Evolutionary conservation across 2,797 vertebrate species (phyloP), one percentile per base, ranked within the genome.

Genomic region (Aerospiza tachiro): DNA sequence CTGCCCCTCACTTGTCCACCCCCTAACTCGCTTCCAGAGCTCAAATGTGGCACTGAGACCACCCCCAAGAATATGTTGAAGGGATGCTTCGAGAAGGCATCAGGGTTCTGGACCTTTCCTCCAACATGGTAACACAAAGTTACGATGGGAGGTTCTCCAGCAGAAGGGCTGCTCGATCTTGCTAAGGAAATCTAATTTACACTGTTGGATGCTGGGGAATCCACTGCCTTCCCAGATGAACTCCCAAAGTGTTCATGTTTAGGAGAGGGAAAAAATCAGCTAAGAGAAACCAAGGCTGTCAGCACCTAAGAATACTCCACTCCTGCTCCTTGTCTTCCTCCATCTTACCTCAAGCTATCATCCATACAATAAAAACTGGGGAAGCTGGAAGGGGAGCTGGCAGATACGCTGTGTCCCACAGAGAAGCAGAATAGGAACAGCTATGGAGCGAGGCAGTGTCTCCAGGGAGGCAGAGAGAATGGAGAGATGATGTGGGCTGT

Each of bases 351-450:
- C 5, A 2, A 84, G 65, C 0, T 1, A 75, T 74, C n/a, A 55
- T 75, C 78, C 61, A 52, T 31, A 87, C 79, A 81, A 50, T 35
- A 53, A 82, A 31, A 73, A 28, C 70, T 42, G 49, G 42, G 52
- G 77, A 47, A 42, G 89, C n/a, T 81, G 91, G 75, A 71, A 82
- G 78, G 80, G 59, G 85, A 91, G 75, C 78, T 93, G 72, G 86
- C 87, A 96, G 94, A 93, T 67, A 77, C 6, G 81, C 70, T 50
- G 81, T 50, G 93, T 93, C 93, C 97, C 96, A 96, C 93, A 90
- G 90, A 98, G 95, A 94, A 98, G 98, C 98, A 98, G 99, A 99
- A 99, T 97, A 98, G 98, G 98, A 98, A 98, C 98, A 98, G 97
- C 98, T 98, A 97, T 98, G 98, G 98, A 98, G 98, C 96, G 95